These are phyloP conservation scores for Phasia obesa DNA, from an alignment of 2,888 invertebrate genomes.

Conservation along the genomic window DNA sequence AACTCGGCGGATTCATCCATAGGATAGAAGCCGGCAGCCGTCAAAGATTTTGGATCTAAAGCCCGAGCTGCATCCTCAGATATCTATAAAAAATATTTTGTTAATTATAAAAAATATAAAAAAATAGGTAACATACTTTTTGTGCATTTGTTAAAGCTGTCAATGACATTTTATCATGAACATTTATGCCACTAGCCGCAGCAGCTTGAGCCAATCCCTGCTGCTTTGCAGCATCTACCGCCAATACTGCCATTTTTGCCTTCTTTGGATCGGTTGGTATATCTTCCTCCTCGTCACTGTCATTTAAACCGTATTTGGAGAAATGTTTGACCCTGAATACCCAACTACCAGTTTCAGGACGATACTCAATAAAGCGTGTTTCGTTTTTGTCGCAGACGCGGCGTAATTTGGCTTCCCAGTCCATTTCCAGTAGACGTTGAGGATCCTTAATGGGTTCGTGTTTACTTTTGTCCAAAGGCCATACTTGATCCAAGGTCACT, in stretches of 20 bases:
- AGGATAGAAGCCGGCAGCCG: slow-evolving; percentile 72
- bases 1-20: slow-evolving; percentile 79
- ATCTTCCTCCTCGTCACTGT: slow-evolving; percentile 95
- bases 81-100: slow-evolving; percentile 47
- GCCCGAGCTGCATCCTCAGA: slow-evolving; percentile 75
- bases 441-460: slow-evolving; percentile 91
- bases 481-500: slow-evolving; percentile 94
- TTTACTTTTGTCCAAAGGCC: slow-evolving; percentile 94
- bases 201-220: slow-evolving; percentile 28
- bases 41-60: slow-evolving; percentile 76
- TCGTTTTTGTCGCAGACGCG: slow-evolving; percentile 92
- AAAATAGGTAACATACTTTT: slow-evolving; percentile 64
- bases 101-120: background rate
- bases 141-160: slow-evolving; percentile 74
- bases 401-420: slow-evolving; percentile 93
- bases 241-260: slow-evolving; percentile 75
- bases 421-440: slow-evolving; percentile 89
- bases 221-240: slow-evolving; percentile 53
- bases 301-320: slow-evolving; percentile 95
- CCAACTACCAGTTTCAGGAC: slow-evolving; percentile 98
- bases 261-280: slow-evolving; percentile 81
- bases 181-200: slow-evolving; percentile 10
- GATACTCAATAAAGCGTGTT: slow-evolving; percentile 96
- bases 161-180: slow-evolving; percentile 73
- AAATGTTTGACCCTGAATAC: slow-evolving; percentile 97